Evolutionary conservation across 2,113 vertebrate genomes (phyloP).

Genomic region (Myotis lucifugus): DNA sequence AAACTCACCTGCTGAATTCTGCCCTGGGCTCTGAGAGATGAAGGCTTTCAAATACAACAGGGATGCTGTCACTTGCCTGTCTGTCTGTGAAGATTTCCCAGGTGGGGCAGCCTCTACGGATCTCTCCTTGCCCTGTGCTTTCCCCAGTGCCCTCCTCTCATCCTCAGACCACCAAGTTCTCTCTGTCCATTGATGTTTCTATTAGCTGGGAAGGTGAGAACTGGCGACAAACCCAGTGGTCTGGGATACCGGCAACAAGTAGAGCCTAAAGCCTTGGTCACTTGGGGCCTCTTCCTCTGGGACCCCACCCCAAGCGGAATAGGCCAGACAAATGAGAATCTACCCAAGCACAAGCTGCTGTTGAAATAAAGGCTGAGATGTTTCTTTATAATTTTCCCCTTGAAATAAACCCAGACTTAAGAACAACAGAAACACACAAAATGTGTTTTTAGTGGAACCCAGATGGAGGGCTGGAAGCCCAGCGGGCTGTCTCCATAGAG

Average conservation of each 20-base stretch:
- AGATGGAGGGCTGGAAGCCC: conserved; percentile 78
- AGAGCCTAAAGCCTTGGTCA: neutral
- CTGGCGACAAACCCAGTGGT: neutral
- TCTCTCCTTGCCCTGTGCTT: neutral
- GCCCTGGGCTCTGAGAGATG: neutral
- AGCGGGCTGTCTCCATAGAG: conserved; percentile 71
- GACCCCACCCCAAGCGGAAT: neutral
- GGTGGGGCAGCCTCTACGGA: neutral
- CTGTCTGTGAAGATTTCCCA: neutral
- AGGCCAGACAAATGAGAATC: conserved; percentile 59
- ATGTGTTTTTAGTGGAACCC: conserved; percentile 82
- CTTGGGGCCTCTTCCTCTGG: neutral
- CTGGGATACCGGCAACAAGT: neutral
- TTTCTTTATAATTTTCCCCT: conserved; percentile 78
- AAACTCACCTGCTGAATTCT: neutral
- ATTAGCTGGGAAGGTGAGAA: neutral
- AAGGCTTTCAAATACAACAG: neutral
- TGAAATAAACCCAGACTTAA: conserved; percentile 79
- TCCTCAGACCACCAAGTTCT: neutral
- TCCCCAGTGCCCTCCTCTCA: neutral
- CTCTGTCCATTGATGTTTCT: neutral
- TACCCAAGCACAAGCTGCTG: conserved; percentile 46
- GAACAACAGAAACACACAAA: conserved; percentile 79
- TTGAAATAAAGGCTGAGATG: conserved; percentile 68
- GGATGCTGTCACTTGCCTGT: neutral